Conservation (phyloP, 2,888 invertebrate genomes). For the Amphiduros pacificus region DNA sequence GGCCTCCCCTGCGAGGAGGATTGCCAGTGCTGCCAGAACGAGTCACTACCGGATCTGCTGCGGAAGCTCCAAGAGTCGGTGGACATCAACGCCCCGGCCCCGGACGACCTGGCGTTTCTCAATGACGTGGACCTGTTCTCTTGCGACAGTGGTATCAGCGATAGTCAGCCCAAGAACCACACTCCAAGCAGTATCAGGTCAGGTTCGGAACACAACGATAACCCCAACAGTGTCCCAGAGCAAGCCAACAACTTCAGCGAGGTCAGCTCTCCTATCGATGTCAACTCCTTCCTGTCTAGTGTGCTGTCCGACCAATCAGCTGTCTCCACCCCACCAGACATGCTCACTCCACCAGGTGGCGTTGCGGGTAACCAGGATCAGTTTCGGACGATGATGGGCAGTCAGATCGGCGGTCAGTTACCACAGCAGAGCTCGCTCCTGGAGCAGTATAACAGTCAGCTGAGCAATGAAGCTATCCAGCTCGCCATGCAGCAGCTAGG, state of each 20-base stretch:
- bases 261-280: slow-evolving; percentile 10
- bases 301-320: slow-evolving; percentile 3
- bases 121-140: slow-evolving; percentile 1
- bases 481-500: not conserved
- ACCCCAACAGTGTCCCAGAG: not conserved
- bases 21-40: slow-evolving; percentile 15
- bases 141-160: not conserved
- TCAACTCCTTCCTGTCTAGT: slow-evolving; percentile 13
- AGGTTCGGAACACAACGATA: not conserved
- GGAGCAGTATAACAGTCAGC: not conserved
- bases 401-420: not conserved
- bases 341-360: not conserved
- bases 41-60: slow-evolving; percentile 16
- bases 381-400: not conserved
- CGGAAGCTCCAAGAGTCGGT: slow-evolving; percentile 2
- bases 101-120: not conserved
- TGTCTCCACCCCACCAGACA: not conserved
- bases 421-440: not conserved
- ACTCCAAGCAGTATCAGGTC: not conserved
- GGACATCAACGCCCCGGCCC: not conserved
- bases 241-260: not conserved
- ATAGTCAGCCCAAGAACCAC: not conserved
- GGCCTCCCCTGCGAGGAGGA: slow-evolving; percentile 16
- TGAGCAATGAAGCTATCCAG: no score
- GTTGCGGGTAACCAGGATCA: not conserved